Evolutionary conservation across 2,797 vertebrate species (phyloP).

Genomic region (Molossus alvarezi): DNA sequence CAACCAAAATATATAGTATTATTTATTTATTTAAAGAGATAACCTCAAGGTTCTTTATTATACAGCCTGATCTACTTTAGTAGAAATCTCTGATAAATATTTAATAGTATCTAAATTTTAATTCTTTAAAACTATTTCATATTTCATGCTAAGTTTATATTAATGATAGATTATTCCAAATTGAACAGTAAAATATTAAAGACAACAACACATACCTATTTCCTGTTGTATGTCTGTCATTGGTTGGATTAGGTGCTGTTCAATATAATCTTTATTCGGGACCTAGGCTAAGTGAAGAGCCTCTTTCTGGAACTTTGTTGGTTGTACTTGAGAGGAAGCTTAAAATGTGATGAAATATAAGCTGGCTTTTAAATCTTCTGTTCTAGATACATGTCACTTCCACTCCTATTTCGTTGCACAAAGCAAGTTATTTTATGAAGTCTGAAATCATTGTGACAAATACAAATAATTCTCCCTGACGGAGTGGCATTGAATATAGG

Average conservation of each 20-base stretch:
- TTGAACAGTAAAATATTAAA: neutral
- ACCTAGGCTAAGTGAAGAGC: neutral
- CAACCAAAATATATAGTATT: neutral
- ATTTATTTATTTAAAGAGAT: constrained; percentile 55
- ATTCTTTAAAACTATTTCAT: constrained; percentile 32
- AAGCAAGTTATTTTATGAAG: neutral
- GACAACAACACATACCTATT: neutral
- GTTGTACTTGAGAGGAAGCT: neutral
- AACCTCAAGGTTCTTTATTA: neutral
- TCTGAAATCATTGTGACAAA: neutral
- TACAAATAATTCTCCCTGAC: neutral
- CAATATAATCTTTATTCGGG: neutral
- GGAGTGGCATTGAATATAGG: neutral
- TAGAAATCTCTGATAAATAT: constrained; percentile 16
- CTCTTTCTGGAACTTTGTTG: neutral
- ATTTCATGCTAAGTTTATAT: neutral
- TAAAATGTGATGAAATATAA: neutral
- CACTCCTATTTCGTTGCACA: neutral
- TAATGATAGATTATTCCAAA: neutral
- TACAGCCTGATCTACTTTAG: neutral
- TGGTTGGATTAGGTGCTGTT: neutral
- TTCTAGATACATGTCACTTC: neutral
- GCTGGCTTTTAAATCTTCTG: neutral
- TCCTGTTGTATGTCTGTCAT: neutral
- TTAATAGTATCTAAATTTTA: constrained; percentile 23